These are phyloP conservation scores for Yponomeuta plumbellus DNA, from an alignment of 2,888 invertebrate genomes.

Conservation along the genomic window DNA sequence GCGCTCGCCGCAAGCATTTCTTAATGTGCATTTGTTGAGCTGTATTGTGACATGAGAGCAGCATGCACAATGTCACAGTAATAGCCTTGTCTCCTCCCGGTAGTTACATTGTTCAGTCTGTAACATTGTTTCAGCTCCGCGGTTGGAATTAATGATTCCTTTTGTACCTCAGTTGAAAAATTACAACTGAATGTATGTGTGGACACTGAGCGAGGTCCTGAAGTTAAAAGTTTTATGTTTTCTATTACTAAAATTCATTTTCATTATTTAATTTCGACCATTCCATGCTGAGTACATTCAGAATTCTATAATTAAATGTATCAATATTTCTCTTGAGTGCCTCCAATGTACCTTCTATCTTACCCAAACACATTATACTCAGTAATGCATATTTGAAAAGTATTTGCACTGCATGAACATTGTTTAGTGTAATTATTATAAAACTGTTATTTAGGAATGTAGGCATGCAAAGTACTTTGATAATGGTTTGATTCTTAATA, in stretches of 20 bases:
- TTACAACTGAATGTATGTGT: conserved; percentile 54
- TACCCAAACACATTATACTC: not conserved
- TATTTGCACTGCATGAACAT: not conserved
- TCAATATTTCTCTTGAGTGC: not conserved
- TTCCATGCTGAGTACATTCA: conserved; percentile 15
- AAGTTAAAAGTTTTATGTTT: conserved; percentile 37
- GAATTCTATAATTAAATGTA: not conserved
- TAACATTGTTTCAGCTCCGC: conserved; percentile 35
- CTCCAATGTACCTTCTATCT: not conserved
- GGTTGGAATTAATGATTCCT: conserved; percentile 52
- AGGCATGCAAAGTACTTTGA: not conserved
- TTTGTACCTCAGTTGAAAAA: conserved; percentile 58
- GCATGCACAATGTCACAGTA: conserved; percentile 28
- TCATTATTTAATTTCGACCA: not conserved
- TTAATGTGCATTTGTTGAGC: conserved; percentile 67
- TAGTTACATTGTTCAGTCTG: conserved; percentile 45
- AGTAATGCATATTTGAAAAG: not conserved
- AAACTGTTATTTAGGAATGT: conserved; percentile 1
- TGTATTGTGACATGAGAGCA: conserved; percentile 47
- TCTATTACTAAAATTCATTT: conserved; percentile 16
- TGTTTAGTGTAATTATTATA: conserved; percentile 6
- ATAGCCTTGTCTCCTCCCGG: conserved; percentile 12
- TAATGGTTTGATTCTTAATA: not conserved
- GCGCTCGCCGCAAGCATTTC: conserved; percentile 41
- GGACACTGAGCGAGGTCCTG: conserved; percentile 52